A percentile compares a stretch with the other conserved stretches of the same genome.
Conservation (phyloP, 37 sponge, comb jelly and placozoan species). For the Halisarca cf. caerulea region DNA sequence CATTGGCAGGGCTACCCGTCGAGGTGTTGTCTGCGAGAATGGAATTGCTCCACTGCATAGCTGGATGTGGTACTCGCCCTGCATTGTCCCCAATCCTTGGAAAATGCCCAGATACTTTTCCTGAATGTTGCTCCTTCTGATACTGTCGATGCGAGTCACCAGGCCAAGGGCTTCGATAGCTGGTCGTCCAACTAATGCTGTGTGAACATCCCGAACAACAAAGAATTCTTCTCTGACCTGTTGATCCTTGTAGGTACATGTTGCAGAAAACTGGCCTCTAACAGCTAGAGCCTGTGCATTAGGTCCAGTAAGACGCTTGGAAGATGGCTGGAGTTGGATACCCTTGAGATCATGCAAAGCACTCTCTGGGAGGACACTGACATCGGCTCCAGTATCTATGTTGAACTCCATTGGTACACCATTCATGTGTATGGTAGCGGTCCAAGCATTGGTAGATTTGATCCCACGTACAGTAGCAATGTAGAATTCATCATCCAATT, state of each 20-base stretch:
- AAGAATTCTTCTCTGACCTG: background rate
- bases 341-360: background rate
- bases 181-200: slow-evolving; percentile 21
- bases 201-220: background rate
- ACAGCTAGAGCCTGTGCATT: background rate
- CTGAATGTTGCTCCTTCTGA: background rate
- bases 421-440: slow-evolving; percentile 2
- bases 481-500: background rate
- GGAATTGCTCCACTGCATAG: slow-evolving; percentile 27
- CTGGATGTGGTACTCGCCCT: slow-evolving; percentile 38
- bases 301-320: background rate
- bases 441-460: background rate
- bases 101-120: slow-evolving; percentile 29
- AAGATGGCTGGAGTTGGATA: background rate
- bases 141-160: background rate
- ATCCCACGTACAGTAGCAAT: background rate
- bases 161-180: slow-evolving; percentile 35
- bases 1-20: slow-evolving; percentile 42
- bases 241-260: background rate
- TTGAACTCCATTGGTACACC: background rate
- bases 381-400: background rate
- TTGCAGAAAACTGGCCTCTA: background rate
- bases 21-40: slow-evolving; percentile 34
- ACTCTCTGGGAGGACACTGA: background rate
- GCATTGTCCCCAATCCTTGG: slow-evolving; percentile 40